Evolutionary conservation across 2,113 vertebrate species (phyloP).

Genomic region (Muntiacus muntjak): DNA sequence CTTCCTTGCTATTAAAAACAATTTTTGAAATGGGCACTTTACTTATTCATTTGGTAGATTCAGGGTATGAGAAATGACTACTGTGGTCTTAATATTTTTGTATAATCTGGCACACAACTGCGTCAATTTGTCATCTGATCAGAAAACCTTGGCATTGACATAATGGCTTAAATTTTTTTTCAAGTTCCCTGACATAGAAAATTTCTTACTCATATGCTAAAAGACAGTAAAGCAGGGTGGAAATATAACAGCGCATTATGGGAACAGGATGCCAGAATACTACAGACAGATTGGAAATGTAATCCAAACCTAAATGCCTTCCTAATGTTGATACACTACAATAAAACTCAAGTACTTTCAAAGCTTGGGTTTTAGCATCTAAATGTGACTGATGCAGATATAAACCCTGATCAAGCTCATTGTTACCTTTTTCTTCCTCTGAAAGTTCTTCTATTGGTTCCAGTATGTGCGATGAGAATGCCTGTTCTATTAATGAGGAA

Average conservation of each 20-base stretch:
- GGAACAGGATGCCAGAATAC: neutral
- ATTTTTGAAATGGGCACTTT: neutral
- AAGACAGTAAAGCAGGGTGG: neutral
- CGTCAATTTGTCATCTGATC: neutral
- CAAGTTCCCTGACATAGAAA: neutral
- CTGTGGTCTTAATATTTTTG: neutral
- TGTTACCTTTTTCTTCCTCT: conserved; percentile 97
- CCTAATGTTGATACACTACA: conserved; percentile 25
- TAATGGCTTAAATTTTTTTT: neutral
- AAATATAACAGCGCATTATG: neutral
- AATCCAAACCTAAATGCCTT: neutral
- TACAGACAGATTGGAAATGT: neutral
- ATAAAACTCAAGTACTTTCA: neutral
- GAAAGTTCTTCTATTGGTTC: conserved; percentile 97
- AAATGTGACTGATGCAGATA: neutral
- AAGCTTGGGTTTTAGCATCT: neutral
- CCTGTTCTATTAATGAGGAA: conserved; percentile 87
- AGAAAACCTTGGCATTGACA: neutral
- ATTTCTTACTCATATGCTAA: neutral
- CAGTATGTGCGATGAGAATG: conserved; percentile 86
- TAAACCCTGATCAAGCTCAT: conserved; percentile 26
- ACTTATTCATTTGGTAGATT: neutral
- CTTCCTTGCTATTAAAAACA: neutral
- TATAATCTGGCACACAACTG: accelerated
- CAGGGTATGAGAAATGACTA: neutral